Base-by-base conservation (phyloP, 2,888 invertebrate genomes). In the Danaus chrysippus region DNA sequence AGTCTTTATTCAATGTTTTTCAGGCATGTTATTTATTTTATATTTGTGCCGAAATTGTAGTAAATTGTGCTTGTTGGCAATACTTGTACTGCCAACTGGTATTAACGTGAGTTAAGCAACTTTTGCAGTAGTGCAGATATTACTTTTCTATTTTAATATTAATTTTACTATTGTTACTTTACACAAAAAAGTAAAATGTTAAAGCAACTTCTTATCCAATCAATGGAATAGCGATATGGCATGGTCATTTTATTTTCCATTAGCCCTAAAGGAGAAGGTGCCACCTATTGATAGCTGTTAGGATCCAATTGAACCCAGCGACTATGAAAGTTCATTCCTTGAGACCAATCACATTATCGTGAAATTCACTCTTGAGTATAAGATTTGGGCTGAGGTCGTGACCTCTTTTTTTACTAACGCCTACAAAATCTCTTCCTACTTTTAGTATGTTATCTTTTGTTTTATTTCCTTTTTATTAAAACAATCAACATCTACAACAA, bases 291-390 rank as follows among this genome's bases (percentile, higher is more conserved):
- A 42, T 41, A 52, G 56, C 58, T 59, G 64, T 63, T 61, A 59
- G 59, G 15, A 19, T 56, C 63, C 59, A 66, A 59, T 66, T 52
- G 44, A 56, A 19, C 49, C 56, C 52, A 61, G 58, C 60, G 59
- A 59, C 59, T 59, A 59, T 44, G 19, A 57, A 12, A 42, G 46
- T 55, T 49, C 49, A 54, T 62, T 63, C 59, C 44, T 42, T 42
- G 55, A 58, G 54, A 61, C 56, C 59, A 64, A 61, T 66, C 54
- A 64, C 61, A 58, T 54, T 61, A 59, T 49, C 49, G 49, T 49
- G 49, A 49, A 49, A 49, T 49, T 49, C 10, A 17, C 17, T 49
- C 49, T 5, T 49, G 15, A 17, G 49, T 49, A 17, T 49, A 10
- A 49, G 11, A 17, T 9, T 17, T 17, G 17, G 17, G 17, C 3